Conservation (phyloP, 2,888 invertebrate species). For the Linyphia triangularis region DNA sequence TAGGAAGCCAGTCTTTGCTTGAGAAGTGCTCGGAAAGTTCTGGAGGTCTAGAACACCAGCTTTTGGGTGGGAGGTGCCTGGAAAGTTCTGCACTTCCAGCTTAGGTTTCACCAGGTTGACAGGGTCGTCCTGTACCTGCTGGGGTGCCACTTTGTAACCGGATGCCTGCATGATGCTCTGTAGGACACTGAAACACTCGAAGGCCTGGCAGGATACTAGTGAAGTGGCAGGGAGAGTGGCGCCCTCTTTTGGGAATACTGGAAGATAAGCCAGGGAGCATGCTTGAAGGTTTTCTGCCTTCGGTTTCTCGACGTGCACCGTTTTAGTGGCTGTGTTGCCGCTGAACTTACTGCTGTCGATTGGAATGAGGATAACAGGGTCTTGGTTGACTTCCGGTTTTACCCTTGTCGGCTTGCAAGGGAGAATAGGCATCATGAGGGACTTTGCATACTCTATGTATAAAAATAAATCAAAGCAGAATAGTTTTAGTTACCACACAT, state of each 20-base stretch:
- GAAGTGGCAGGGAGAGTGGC: constrained; percentile 7
- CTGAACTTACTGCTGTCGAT: constrained; percentile 13
- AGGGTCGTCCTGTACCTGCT: not conserved
- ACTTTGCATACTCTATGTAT: constrained; percentile 56
- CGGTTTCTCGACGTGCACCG: constrained; percentile 70
- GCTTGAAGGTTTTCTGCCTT: constrained; percentile 68
- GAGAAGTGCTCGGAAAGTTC: not conserved
- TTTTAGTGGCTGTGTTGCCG: constrained; percentile 2
- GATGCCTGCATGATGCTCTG: constrained; percentile 68
- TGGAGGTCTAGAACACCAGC: not conserved
- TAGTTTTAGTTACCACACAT: no score
- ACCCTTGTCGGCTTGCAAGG: constrained; percentile 39
- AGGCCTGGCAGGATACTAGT: constrained; percentile 62
- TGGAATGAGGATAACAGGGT: constrained; percentile 41
- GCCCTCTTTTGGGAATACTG: constrained; percentile 51
- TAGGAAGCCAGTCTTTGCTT: not conserved
- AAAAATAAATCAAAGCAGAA: no score
- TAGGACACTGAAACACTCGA: constrained; percentile 63
- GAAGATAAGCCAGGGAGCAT: constrained; percentile 64
- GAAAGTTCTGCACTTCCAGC: not conserved
- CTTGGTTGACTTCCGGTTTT: constrained; percentile 25
- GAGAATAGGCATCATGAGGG: constrained; percentile 31
- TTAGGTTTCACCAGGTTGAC: constrained; percentile 40
- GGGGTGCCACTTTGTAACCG: constrained; percentile 58
- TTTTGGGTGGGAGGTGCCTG: not conserved